Base-by-base conservation (phyloP, 1,140 invertebrate genomes). In the Rhyzopertha dominica region DNA sequence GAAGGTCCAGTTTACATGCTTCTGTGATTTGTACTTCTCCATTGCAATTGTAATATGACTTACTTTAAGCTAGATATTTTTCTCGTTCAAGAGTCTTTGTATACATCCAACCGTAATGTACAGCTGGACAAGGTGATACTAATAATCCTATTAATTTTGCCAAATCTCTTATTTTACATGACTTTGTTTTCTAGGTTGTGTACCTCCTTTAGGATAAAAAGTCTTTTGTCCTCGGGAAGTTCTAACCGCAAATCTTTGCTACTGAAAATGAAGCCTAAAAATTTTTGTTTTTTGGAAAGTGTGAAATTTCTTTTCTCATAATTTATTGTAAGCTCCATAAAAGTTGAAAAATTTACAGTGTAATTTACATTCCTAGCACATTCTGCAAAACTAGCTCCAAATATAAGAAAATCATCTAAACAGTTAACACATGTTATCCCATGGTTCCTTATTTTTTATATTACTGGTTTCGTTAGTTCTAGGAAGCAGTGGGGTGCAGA, bases 341-440 rank as follows among this genome's bases (percentile, higher is more conserved):
- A 16, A 12, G 22, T 1, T 39, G 47, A 40, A 5, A 46, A 13
- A 8, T 22, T 16, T 3, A 34, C 19, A 22, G 43, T 19, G 3
- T 7, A 19, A 10, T 10, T 35, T 16, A 26, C 26, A 17, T 46
- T 46, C 31, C 18, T 32, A 3, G 9, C 14, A 32, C 48, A 50
- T n/a, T 24, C 24, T 16, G 34, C 16, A 35, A 17, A 41, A 5
- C 40, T 34, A 25, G 53, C 28, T 10, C 49, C 51, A 12, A 62
- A 34, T 9, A 61, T 35, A 2, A 61, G 38, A 31, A 59, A 48
- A 32, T 62, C 60, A 43, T 62, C 59, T 25, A 62, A 36, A 44
- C 61, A 64, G 14, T 52, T 45, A 8, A 65, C 56, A 52, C 25
- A n/a, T n/a, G 46, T 1, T 14, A 47, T 38, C 4, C 47, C 46